Evolutionary conservation across 2,797 vertebrate species (phyloP).

Genomic region (Lacerta agilis): DNA sequence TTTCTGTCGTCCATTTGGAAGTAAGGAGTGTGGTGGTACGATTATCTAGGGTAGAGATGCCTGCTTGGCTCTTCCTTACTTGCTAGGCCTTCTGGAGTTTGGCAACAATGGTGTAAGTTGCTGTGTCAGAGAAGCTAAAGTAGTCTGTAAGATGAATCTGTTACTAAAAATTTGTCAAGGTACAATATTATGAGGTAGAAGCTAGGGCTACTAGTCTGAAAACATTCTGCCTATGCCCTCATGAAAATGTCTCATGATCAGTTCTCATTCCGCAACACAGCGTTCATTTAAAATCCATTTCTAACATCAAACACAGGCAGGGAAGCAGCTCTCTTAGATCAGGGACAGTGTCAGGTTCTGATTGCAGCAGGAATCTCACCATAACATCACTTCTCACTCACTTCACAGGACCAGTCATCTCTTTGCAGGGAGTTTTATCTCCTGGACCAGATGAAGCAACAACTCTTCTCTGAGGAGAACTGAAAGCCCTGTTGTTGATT

Average conservation of each 20-base stretch:
- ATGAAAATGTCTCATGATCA: background rate
- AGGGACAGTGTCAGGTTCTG: background rate
- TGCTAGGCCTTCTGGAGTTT: background rate
- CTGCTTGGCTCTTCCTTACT: background rate
- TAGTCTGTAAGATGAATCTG: background rate
- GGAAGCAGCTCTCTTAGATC: background rate
- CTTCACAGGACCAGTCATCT: constrained; percentile 42
- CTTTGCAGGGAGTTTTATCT: constrained; percentile 64
- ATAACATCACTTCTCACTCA: constrained; percentile 14
- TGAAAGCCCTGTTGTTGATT: constrained; percentile 67
- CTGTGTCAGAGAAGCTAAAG: background rate
- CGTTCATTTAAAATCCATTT: background rate
- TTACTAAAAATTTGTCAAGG: background rate
- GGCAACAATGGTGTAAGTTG: background rate
- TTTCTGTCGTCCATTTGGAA: background rate
- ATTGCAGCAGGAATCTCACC: background rate
- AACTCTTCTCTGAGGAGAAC: constrained; percentile 60
- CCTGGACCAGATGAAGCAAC: constrained; percentile 52
- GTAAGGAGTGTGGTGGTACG: too few relatives aligned
- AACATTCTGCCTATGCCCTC: background rate
- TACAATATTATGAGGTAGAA: background rate
- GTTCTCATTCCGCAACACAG: background rate
- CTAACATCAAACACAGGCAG: background rate
- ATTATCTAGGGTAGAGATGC: background rate
- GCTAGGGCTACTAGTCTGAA: background rate